Percentiles rank a stretch among this genome's conserved stretches.
These are phyloP conservation scores for Hippopotamyrus pictus DNA, from an alignment of 2,797 vertebrate genomes.

Conservation along the genomic window DNA sequence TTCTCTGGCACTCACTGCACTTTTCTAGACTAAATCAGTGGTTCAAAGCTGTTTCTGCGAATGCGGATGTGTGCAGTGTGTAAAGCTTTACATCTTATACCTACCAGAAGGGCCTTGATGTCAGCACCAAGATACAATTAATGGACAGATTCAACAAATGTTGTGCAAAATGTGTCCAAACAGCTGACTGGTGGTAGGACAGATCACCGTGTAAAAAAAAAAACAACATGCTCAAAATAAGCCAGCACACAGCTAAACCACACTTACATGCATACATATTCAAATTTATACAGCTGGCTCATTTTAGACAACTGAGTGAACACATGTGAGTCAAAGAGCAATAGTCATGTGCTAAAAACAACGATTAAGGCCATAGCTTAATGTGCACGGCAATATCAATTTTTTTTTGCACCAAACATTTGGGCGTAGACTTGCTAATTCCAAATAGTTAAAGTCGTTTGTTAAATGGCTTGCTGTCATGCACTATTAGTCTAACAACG, in stretches of 20 bases:
- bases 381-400: not conserved
- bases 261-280: not conserved
- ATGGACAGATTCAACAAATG: not conserved
- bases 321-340: not conserved
- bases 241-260: not conserved
- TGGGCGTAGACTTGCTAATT: not conserved
- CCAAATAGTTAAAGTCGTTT: not conserved
- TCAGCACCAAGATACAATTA: not conserved
- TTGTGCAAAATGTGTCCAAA: not conserved
- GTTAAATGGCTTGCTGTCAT: not conserved
- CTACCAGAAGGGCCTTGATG: not conserved
- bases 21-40: not conserved
- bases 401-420: not conserved
- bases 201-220: not conserved
- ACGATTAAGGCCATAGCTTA: not conserved
- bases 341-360: not conserved
- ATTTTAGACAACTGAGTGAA: not conserved
- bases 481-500: not conserved
- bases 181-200: not conserved
- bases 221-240: not conserved
- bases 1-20: not conserved
- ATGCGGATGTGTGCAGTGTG: not conserved
- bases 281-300: not conserved
- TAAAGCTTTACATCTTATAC: not conserved
- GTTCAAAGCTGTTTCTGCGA: not conserved